Conservation (phyloP, 2,113 vertebrate genomes). For the Propithecus coquereli region DNA sequence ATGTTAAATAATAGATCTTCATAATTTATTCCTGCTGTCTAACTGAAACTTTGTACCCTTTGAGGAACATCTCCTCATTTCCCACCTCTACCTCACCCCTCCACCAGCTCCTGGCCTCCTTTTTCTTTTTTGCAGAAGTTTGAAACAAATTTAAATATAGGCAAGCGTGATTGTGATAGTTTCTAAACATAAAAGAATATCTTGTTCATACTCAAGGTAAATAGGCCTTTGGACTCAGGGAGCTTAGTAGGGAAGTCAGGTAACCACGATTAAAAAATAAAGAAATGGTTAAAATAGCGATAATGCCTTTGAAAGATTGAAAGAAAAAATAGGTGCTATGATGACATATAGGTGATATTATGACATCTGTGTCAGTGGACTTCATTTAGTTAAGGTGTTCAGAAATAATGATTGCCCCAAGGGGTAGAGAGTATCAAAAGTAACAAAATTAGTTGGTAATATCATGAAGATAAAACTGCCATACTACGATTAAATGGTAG, state of each 20-base stretch:
- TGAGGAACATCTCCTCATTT: neutral
- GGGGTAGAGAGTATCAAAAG: neutral
- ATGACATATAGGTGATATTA: slow-evolving; percentile 33
- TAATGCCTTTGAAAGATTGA: neutral
- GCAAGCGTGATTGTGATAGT: neutral
- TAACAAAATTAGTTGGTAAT: slow-evolving; percentile 16
- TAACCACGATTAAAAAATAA: neutral
- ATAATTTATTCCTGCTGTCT: neutral
- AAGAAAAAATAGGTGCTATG: neutral
- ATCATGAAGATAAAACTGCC: slow-evolving; percentile 6
- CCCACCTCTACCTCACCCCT: fast-evolving
- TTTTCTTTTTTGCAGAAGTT: neutral
- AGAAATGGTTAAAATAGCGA: neutral
- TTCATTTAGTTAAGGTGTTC: neutral
- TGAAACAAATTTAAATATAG: neutral
- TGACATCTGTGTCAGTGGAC: neutral
- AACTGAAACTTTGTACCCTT: neutral
- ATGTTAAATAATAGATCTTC: neutral
- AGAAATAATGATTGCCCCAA: neutral
- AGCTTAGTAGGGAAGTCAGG: neutral
- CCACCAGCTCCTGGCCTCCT: fast-evolving
- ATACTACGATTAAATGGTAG: neutral
- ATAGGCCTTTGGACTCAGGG: neutral
- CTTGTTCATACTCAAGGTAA: neutral
- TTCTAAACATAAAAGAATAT: neutral